Conservation (phyloP, 2,113 vertebrate species). For the Herpetotheres cachinnans region DNA sequence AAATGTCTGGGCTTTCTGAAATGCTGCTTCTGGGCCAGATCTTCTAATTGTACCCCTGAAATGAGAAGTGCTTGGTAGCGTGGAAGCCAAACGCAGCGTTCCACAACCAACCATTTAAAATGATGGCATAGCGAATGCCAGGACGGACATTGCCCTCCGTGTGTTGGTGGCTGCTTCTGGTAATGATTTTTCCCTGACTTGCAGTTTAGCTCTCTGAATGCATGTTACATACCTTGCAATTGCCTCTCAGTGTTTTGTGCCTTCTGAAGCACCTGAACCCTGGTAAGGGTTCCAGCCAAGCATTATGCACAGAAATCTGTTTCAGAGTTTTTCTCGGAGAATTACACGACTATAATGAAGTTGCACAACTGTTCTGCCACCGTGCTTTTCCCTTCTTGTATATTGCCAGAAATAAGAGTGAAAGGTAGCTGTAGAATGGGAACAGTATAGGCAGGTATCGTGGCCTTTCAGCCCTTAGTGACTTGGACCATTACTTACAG, state of each 20-base stretch:
- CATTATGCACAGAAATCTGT: neutral
- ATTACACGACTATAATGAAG: accelerated
- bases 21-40: neutral
- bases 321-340: neutral
- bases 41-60: accelerated
- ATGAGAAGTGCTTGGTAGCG: accelerated
- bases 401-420: neutral
- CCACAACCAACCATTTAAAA: accelerated
- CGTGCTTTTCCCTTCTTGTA: neutral
- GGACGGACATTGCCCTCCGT: accelerated
- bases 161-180: neutral
- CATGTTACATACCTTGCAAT: neutral
- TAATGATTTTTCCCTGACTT: accelerated
- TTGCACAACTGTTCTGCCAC: neutral
- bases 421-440: neutral
- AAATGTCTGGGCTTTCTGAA: neutral
- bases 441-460: neutral
- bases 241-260: neutral
- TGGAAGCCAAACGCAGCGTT: neutral
- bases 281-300: neutral
- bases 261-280: neutral
- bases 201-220: neutral
- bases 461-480: neutral
- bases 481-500: neutral
- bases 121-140: accelerated